These are phyloP conservation scores for Pyxicephalus adspersus DNA, from an alignment of 2,113 vertebrate genomes.

Conservation along the genomic window DNA sequence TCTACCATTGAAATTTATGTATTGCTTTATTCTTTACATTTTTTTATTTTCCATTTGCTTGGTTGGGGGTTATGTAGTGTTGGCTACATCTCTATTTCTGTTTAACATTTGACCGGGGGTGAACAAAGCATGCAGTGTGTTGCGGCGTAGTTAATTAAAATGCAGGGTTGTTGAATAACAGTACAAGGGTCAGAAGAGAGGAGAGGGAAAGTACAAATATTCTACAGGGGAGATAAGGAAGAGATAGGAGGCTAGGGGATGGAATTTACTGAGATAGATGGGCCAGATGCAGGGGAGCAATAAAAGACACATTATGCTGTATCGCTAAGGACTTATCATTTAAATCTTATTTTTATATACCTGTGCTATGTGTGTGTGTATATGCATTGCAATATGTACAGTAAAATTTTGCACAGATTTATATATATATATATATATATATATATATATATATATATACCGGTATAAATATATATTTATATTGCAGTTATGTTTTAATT, in stretches of 20 bases:
- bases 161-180: conserved; percentile 19
- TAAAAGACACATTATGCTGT: no score
- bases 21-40: background rate
- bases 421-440: no score
- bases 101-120: conserved; percentile 24
- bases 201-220: background rate
- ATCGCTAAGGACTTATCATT: no score
- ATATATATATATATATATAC: no score
- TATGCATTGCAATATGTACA: no score
- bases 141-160: conserved; percentile 15
- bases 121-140: conserved; percentile 23
- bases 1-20: background rate
- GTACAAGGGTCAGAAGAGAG: background rate
- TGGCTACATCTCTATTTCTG: conserved; percentile 24
- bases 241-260: background rate
- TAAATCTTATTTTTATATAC: no score
- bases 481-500: no score
- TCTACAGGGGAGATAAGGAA: background rate
- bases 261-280: background rate
- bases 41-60: background rate
- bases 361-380: no score
- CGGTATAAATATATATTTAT: no score
- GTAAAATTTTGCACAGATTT: no score
- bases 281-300: no score
- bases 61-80: background rate